Evolutionary conservation across 2,888 invertebrate species (phyloP).

Genomic region (Phrixothrix hirtus): DNA sequence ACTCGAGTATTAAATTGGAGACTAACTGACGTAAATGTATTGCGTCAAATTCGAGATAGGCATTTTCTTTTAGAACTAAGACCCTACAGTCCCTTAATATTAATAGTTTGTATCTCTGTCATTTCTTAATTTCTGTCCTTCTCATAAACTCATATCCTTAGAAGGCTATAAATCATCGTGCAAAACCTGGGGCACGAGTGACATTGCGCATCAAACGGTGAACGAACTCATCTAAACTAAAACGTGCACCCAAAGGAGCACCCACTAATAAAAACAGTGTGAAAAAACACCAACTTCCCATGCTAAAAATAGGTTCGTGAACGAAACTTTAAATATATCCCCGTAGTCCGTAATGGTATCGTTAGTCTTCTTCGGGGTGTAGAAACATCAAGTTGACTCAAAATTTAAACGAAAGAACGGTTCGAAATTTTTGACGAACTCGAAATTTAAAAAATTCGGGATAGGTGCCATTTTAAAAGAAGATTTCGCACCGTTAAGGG

Average conservation of each 20-base stretch:
- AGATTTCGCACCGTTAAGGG: too few relatives aligned
- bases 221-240: constrained; percentile 41
- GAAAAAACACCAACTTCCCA: constrained; percentile 50
- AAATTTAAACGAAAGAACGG: too few relatives aligned
- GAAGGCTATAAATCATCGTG: constrained; percentile 21
- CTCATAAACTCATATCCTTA: constrained; percentile 18
- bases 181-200: constrained; percentile 31
- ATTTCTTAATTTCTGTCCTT: constrained; percentile 18
- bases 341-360: constrained; percentile 35
- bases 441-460: too few relatives aligned
- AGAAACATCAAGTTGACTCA: too few relatives aligned
- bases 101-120: constrained; percentile 15
- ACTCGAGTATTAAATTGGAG: too few relatives aligned
- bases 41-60: too few relatives aligned
- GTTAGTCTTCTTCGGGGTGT: constrained; percentile 39
- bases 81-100: constrained; percentile 10
- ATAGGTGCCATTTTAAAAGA: too few relatives aligned
- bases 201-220: constrained; percentile 40
- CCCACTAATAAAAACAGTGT: constrained; percentile 40
- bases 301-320: constrained; percentile 50
- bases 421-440: too few relatives aligned
- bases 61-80: constrained; percentile 10
- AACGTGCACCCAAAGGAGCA: constrained; percentile 31
- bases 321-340: constrained; percentile 51
- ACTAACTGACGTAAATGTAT: too few relatives aligned